phyloP scores from a whole-genome alignment of 1,140 invertebrate species.

The Idris sp. region DNA sequence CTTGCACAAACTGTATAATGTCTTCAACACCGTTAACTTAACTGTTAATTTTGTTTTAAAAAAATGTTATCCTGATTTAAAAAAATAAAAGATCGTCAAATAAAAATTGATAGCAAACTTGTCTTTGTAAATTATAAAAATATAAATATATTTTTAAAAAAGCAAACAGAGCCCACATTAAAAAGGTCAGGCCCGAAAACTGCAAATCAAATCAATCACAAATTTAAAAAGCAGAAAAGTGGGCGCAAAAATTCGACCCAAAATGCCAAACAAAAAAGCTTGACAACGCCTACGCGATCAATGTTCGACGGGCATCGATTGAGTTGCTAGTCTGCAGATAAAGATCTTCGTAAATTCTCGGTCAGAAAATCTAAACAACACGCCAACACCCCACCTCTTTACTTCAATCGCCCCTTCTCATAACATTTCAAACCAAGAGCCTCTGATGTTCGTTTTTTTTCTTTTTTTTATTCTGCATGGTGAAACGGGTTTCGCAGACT shows the following conservation, averaged over 20 bases:
- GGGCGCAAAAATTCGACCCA: constrained; percentile 13
- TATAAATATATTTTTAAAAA: too few species aligned
- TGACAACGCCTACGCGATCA: constrained; percentile 63
- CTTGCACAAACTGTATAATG: too few species aligned
- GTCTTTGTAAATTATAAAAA: too few species aligned
- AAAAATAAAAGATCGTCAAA: too few species aligned
- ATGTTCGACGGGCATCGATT: constrained; percentile 63
- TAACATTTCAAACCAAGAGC: constrained; percentile 7
- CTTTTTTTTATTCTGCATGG: constrained; percentile 15
- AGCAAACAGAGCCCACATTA: too few species aligned
- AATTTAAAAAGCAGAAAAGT: background rate
- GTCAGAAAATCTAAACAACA: constrained; percentile 63
- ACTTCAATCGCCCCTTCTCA: background rate
- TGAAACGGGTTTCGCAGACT: constrained; percentile 49
- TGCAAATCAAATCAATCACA: constrained; percentile 40
- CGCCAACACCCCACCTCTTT: constrained; percentile 28
- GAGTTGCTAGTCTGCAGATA: constrained; percentile 63
- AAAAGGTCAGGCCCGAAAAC: too few species aligned
- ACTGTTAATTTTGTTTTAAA: too few species aligned
- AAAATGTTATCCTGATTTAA: too few species aligned
- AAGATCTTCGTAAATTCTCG: constrained; percentile 59
- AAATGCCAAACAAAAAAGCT: constrained; percentile 49
- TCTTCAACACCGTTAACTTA: too few species aligned
- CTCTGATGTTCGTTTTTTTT: background rate
- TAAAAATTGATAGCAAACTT: too few species aligned